Conservation (phyloP, 2,113 vertebrate species). For the Cebus imitator region DNA sequence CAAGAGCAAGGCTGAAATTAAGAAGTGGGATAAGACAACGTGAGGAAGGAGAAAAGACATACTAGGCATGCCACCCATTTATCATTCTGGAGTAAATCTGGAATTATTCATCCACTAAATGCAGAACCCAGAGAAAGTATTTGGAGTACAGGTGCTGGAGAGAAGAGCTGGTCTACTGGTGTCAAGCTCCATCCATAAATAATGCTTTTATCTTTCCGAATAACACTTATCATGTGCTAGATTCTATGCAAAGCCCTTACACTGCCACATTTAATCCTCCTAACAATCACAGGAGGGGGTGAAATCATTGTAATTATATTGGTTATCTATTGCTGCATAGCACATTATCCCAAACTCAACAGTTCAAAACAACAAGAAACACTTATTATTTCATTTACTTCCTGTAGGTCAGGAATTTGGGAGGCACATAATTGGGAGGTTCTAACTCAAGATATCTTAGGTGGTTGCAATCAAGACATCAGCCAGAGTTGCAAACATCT, state of each 20-base stretch:
- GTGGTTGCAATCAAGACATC: neutral
- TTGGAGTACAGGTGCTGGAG: neutral
- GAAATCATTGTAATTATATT: neutral
- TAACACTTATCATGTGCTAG: neutral
- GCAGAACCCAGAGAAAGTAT: neutral
- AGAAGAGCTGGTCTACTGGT: neutral
- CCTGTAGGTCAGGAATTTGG: neutral
- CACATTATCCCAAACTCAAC: neutral
- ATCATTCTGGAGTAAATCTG: neutral
- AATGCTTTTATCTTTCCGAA: conserved; percentile 17
- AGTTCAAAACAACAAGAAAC: neutral
- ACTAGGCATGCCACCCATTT: neutral
- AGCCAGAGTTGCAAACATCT: neutral
- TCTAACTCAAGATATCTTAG: neutral
- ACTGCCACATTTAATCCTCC: neutral
- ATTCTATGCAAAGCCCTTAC: neutral
- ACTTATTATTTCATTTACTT: neutral
- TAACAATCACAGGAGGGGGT: neutral
- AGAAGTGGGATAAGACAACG: neutral
- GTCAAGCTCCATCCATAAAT: neutral
- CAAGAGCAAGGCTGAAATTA: neutral
- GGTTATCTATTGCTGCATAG: neutral
- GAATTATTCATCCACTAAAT: neutral
- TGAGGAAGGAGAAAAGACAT: neutral
- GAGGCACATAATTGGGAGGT: neutral